Base-by-base conservation (phyloP, 2,113 vertebrate genomes). In the Rattus rattus region DNA sequence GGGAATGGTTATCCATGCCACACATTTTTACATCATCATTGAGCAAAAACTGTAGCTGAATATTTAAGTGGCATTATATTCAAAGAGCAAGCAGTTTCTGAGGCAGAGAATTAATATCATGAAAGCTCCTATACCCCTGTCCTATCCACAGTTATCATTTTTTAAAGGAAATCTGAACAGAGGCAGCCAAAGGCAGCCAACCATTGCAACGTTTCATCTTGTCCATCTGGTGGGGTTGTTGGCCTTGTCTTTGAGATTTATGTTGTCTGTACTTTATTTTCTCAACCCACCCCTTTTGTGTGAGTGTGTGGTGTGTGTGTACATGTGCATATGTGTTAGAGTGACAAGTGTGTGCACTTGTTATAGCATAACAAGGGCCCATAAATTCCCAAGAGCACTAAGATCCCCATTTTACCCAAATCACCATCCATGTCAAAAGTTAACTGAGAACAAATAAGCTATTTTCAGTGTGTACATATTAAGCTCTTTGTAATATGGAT, bases 1-100 rank as follows among this genome's bases (percentile, higher is more conserved):
- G 33, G 30, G 63, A 36, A 52, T 22, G 16, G 10, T 47, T 8
- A 52, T n/a, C 28, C 6, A n/a, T 70, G 19, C 30, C 47, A 69
- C 85, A 17, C 13, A 70, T 16, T 20, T 22, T 30, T 33, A 88
- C 65, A 70, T n/a, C 47, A 70, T 19, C 17, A 52, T 20, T 49
- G 85, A n/a, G 63, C 47, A 54, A 17, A 13, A 33, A 36, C 10
- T 1, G 0, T 1, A n/a, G 28, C 11, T n/a, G 65, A 3, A n/a
- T n/a, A 22, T 7, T 24, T 52, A 87, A 36, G 28, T 33, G 69
- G 30, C 7, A n/a, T 49, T 69, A 36, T n/a, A 54, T 88, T 52
- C 36, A 88, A 19, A 52, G 19, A 69, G 9, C 47, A 70, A 14
- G 10, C 17, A 49, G 70, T 88, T 49, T 36, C 10, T 70, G 47